Evolutionary conservation across 2,797 vertebrate genomes (phyloP), one percentile per base, ranked within the genome.

Genomic region (Xyrichtys novacula): DNA sequence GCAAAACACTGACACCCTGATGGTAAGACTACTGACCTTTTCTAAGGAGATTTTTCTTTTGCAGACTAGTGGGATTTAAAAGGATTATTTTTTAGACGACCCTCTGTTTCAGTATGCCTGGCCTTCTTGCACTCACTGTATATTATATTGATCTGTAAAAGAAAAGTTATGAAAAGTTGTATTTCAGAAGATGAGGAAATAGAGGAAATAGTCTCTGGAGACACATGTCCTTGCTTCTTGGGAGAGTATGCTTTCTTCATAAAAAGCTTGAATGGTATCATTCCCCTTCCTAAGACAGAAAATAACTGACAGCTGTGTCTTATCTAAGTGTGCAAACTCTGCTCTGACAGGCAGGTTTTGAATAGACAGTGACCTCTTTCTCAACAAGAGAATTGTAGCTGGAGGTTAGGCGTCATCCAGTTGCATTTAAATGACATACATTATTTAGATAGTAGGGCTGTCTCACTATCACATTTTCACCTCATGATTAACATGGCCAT

Each of bases 11-110:
- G 28, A 71, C 60, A 69, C 60, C 66, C 69, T 39, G 43, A 39
- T 81, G 75, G 20, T 40, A 60, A 15, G 67, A 53, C 43, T 40
- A 29, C 46, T 64, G 70, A 75, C 57, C 67, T 74, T 74, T 64
- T 40, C 67, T 50, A 26, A 9, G 9, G 42, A 44, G 61, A 69
- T 50, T 38, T 63, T 67, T 11, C 49, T 67, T 77, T 75, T 65
- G 46, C n/a, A 46, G 29, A n/a, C 43, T 15, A 40, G n/a, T 17
- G 7, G 42, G 66, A 78, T 53, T 65, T n/a, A 2, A 39, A 62
- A 25, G 10, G 10, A 57, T 14, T 43, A 19, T 22, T 32, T 53
- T 31, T 17, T 19, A 55, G 61, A 73, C 12, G 52, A 56, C 3
- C 15, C n/a, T 48, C 28, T 19, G 55, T 49, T 61, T 73, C 39